Conservation (phyloP, 2,888 invertebrate genomes). For the Drosophila planitibia region DNA sequence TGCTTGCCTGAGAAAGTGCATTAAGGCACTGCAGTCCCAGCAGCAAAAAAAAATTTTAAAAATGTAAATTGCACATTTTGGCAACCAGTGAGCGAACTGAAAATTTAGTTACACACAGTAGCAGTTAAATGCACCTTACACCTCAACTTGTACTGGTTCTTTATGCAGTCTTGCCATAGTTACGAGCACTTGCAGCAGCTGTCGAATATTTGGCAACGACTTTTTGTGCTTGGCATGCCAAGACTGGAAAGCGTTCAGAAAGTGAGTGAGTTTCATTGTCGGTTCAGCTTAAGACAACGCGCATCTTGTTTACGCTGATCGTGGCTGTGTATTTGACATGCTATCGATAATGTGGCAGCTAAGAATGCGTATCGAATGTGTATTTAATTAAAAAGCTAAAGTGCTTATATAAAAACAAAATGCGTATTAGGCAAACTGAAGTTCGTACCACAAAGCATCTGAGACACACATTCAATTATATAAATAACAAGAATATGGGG, state of each 20-base stretch:
- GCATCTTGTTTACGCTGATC: slow-evolving; percentile 42
- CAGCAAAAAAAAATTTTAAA: slow-evolving; percentile 19
- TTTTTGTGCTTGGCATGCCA: slow-evolving; percentile 41
- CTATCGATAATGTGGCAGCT: slow-evolving; percentile 36
- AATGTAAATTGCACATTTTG: slow-evolving; percentile 74
- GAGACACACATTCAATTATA: neutral
- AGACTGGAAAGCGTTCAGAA: slow-evolving; percentile 55
- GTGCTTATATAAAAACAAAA: neutral
- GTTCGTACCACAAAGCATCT: neutral
- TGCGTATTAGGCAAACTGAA: neutral
- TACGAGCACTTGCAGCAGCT: slow-evolving; percentile 35
- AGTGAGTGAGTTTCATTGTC: slow-evolving; percentile 24
- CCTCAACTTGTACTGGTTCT: slow-evolving; percentile 57
- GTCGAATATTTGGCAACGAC: slow-evolving; percentile 71
- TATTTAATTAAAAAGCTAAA: neutral
- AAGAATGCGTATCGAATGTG: slow-evolving; percentile 24
- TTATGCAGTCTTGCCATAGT: slow-evolving; percentile 56
- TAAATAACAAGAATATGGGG: neutral
- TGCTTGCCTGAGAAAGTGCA: slow-evolving; percentile 74
- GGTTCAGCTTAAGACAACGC: slow-evolving; percentile 24
- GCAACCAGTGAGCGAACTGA: slow-evolving; percentile 41
- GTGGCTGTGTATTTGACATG: slow-evolving; percentile 34
- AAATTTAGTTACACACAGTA: slow-evolving; percentile 31
- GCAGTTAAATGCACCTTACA: slow-evolving; percentile 46
- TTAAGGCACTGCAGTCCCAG: slow-evolving; percentile 55